These are phyloP conservation scores for Parotocinclus haroldoi DNA, from an alignment of 2,797 vertebrate genomes.

Conservation along the genomic window DNA sequence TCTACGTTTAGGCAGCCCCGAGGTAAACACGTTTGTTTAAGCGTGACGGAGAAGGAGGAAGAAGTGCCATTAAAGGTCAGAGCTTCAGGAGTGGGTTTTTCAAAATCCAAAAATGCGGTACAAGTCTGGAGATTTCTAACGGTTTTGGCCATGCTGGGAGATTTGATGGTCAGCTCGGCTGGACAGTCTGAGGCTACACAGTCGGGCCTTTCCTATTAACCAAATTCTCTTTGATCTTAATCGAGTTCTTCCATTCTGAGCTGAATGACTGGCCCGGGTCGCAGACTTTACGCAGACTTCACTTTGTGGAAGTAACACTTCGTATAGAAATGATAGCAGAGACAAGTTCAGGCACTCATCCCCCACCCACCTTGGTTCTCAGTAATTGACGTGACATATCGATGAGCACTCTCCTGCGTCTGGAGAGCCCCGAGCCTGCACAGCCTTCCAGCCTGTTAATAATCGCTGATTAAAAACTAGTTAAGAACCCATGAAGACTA, in stretches of 20 bases:
- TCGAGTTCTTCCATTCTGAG: too few species aligned
- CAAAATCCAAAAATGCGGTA: not conserved
- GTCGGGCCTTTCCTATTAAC: too few species aligned
- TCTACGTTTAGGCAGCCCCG: conserved; percentile 65
- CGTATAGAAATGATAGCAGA: conserved; percentile 9
- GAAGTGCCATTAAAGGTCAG: conserved; percentile 21
- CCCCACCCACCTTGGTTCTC: conserved; percentile 16
- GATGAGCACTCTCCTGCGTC: conserved; percentile 74
- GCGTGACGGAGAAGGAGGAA: conserved; percentile 15
- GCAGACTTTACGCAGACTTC: conserved; percentile 3
- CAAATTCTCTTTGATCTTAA: too few species aligned
- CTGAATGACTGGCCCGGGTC: too few species aligned
- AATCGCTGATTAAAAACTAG: conserved; percentile 93
- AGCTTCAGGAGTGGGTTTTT: conserved; percentile 13
- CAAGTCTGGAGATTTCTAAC: not conserved
- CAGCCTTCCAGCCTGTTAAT: conserved; percentile 78
- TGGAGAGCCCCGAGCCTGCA: conserved; percentile 61
- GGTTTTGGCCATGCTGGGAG: not conserved
- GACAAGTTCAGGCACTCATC: not conserved
- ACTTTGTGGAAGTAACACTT: conserved; percentile 5
- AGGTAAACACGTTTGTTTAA: conserved; percentile 54
- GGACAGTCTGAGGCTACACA: too few species aligned
- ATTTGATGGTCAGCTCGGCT: too few species aligned
- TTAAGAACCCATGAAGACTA: conserved; percentile 88
- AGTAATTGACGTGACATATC: conserved; percentile 82